Base-by-base conservation (phyloP, 2,113 vertebrate genomes). In the Myrmecophaga tridactyla region DNA sequence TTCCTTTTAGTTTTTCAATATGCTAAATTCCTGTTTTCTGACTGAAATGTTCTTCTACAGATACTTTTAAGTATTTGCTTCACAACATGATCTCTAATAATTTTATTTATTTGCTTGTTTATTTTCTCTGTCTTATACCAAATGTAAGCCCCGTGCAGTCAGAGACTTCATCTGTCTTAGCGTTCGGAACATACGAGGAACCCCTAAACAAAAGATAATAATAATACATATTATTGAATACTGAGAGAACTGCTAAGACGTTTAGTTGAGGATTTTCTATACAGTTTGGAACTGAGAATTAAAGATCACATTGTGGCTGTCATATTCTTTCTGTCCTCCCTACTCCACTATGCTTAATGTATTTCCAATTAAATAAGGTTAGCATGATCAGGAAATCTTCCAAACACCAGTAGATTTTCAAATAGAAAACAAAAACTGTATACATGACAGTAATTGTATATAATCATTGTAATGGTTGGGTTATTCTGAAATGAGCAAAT, bases 401-500 rank as follows among this genome's bases (percentile, higher is more conserved):
- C 60, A 94, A 69, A 91, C 20, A 81, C 4, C 34, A 84, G 15
- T 27, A 83, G 39, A 69, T 92, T 77, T 65, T 78, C 41, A 94
- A 63, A 75, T 84, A 41, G 46, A 90, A 94, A 86, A 86, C 25
- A 89, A 85, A 39, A 36, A 83, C 17, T 87, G 7, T 48, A 2
- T 2, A 92, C 7, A 80, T 86, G 76, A 89, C 94, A 91, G 46
- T 86, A 92, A 31, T 82, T 92, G 10, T 70, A 85, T 86, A 73
- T 90, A 75, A 20, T 95, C 29, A n/a, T 83, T 67, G 9, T 73
- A 46, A 86, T 86, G 60, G 36, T 75, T 91, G 65, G 20, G 6
- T 90, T 17, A 27, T 96, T 95, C 27, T 96, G 75, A 90, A 90
- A 76, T 92, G 70, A 90, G 70, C 92, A 77, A 72, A 92, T 76